phyloP scores from a whole-genome alignment of 1,140 invertebrate genomes.

The Pseudoatta argentina region DNA sequence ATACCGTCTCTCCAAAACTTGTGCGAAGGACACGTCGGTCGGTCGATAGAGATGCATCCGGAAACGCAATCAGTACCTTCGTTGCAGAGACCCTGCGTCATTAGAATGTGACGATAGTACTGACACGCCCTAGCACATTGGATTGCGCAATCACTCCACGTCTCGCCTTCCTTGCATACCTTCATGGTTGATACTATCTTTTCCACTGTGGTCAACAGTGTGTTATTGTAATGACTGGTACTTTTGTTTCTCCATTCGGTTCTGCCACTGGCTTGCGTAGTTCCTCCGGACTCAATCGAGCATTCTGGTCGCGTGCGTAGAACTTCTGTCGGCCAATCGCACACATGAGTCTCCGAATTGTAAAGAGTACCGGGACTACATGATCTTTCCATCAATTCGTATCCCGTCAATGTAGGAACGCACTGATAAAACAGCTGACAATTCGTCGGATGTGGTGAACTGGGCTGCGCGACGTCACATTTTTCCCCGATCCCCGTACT shows the following conservation, averaged over 20 bases:
- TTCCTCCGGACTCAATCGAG: neutral
- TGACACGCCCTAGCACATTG: slow-evolving; percentile 88
- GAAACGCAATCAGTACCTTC: slow-evolving; percentile 85
- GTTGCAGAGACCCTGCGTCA: slow-evolving; percentile 83
- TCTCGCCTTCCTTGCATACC: slow-evolving; percentile 83
- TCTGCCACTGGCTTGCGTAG: neutral
- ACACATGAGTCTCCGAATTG: slow-evolving; percentile 88
- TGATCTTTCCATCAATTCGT: slow-evolving; percentile 86
- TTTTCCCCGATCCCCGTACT: neutral
- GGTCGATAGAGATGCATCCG: slow-evolving; percentile 71
- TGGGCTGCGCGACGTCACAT: slow-evolving; percentile 84
- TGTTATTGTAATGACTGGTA: neutral
- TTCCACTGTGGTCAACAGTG: neutral
- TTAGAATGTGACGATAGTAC: slow-evolving; percentile 85
- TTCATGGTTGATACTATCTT: slow-evolving; percentile 61
- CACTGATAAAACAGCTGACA: slow-evolving; percentile 89
- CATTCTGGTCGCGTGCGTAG: slow-evolving; percentile 88
- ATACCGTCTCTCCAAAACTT: slow-evolving; percentile 89
- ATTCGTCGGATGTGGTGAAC: slow-evolving; percentile 86
- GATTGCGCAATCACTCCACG: slow-evolving; percentile 88
- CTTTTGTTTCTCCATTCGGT: slow-evolving; percentile 34
- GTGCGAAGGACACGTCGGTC: slow-evolving; percentile 79
- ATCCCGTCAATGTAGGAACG: slow-evolving; percentile 78
- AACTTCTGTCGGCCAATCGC: slow-evolving; percentile 89
- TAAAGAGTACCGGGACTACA: slow-evolving; percentile 88